Conservation (phyloP, 2,888 invertebrate species). For the Aethes cnicana region DNA sequence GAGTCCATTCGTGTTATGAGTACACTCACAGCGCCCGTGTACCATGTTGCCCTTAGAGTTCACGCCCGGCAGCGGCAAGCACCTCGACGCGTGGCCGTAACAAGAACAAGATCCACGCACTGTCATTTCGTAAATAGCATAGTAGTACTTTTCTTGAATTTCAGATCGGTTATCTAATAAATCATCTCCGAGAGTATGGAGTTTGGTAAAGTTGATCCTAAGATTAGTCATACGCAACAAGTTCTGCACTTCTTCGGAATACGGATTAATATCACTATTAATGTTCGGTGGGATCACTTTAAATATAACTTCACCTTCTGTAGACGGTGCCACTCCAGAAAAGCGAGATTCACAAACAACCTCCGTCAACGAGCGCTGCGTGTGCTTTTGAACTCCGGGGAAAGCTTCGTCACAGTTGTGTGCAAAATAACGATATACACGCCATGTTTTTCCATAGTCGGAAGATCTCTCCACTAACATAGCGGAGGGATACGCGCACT, state of each 20-base stretch:
- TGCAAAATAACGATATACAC: slow-evolving; percentile 98
- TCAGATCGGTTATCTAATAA: slow-evolving; percentile 94
- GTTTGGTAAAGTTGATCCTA: slow-evolving; percentile 95
- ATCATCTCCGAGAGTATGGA: slow-evolving; percentile 98
- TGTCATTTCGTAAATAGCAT: slow-evolving; percentile 98
- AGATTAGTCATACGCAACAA: slow-evolving; percentile 98
- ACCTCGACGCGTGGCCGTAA: slow-evolving; percentile 98
- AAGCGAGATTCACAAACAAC: slow-evolving; percentile 97
- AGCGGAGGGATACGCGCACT: no score
- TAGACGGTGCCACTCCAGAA: slow-evolving; percentile 96
- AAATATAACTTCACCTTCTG: slow-evolving; percentile 98
- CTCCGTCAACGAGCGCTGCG: slow-evolving; percentile 91
- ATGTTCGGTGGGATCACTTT: slow-evolving; percentile 96
- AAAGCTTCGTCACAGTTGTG: slow-evolving; percentile 95
- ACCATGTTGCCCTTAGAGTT: slow-evolving; percentile 93
- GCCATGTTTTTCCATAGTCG: slow-evolving; percentile 98
- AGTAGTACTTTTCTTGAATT: slow-evolving; percentile 99
- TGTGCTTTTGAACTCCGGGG: slow-evolving; percentile 88
- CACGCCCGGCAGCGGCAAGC: slow-evolving; percentile 89
- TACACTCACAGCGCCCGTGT: slow-evolving; percentile 95
- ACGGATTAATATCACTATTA: slow-evolving; percentile 94
- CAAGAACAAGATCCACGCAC: slow-evolving; percentile 99
- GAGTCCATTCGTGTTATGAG: slow-evolving; percentile 96
- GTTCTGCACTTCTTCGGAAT: slow-evolving; percentile 97
- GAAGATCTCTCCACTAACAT: slow-evolving; percentile 98